Conservation (phyloP, 2,797 vertebrate genomes). For the Semaprochilodus insignis region DNA sequence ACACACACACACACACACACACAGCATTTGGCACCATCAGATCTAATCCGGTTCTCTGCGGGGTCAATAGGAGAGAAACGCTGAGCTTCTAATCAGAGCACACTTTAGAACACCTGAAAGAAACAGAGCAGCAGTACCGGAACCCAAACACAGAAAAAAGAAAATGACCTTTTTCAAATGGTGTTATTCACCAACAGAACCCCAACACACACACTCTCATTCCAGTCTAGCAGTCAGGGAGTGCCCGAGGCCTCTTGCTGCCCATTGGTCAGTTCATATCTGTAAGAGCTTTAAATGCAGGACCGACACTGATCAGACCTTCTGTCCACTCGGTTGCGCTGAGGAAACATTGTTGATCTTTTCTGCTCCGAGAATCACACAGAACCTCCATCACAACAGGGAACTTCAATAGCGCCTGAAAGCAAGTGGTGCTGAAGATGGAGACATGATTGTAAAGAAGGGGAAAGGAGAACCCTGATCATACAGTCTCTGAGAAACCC, state of each 20-base stretch:
- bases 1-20: slow-evolving; percentile 2
- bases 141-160: not conserved
- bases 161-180: no score
- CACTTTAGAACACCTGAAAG: not conserved
- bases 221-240: not conserved
- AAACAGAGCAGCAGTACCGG: not conserved
- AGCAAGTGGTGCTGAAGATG: not conserved
- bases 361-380: not conserved
- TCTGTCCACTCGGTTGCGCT: no score
- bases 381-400: not conserved
- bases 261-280: not conserved
- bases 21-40: slow-evolving; percentile 7
- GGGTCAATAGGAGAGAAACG: not conserved
- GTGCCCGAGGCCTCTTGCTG: not conserved
- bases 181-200: not conserved
- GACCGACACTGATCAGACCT: not conserved
- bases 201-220: not conserved
- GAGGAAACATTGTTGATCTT: no score
- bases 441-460: not conserved
- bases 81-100: not conserved
- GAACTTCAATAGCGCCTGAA: not conserved
- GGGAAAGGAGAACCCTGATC: not conserved
- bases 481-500: not conserved
- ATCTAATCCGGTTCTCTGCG: not conserved
- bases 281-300: not conserved